A percentile compares a stretch with the other conserved stretches of the same genome.
Evolutionary conservation across 2,113 vertebrate species (phyloP).

Genomic region (Eretmochelys imbricata): DNA sequence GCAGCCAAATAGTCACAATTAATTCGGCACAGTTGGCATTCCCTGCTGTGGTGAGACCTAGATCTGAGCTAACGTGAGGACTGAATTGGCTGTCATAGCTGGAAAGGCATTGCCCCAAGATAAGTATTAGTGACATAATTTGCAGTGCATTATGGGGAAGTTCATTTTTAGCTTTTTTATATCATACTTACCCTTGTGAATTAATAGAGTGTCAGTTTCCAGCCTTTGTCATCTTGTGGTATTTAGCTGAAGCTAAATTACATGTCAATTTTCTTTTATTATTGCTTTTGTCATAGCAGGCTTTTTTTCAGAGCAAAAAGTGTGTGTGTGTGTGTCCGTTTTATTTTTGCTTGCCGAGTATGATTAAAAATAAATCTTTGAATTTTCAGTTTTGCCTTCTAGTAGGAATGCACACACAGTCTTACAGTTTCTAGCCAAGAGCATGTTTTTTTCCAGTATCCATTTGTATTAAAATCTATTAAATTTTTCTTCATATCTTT

Average conservation of each 20-base stretch:
- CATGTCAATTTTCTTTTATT: neutral
- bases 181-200: neutral
- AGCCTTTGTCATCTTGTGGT: neutral
- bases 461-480: constrained; percentile 21
- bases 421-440: neutral
- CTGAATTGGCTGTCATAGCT: constrained; percentile 38
- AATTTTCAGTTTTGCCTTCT: constrained; percentile 48
- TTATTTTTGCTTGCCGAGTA: constrained; percentile 37
- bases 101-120: neutral
- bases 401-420: neutral
- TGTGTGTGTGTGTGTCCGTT: accelerated
- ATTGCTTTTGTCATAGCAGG: neutral
- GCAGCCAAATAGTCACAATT: constrained; percentile 55
- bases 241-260: neutral
- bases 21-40: constrained; percentile 40
- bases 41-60: constrained; percentile 38
- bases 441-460: neutral
- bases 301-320: neutral
- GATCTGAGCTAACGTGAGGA: constrained; percentile 46
- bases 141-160: constrained; percentile 14
- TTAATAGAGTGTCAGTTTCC: neutral
- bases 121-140: neutral
- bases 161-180: neutral
- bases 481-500: neutral
- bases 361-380: neutral